These are phyloP conservation scores for Buphagus erythrorhynchus DNA, from an alignment of 2,797 vertebrate species.

Conservation along the genomic window DNA sequence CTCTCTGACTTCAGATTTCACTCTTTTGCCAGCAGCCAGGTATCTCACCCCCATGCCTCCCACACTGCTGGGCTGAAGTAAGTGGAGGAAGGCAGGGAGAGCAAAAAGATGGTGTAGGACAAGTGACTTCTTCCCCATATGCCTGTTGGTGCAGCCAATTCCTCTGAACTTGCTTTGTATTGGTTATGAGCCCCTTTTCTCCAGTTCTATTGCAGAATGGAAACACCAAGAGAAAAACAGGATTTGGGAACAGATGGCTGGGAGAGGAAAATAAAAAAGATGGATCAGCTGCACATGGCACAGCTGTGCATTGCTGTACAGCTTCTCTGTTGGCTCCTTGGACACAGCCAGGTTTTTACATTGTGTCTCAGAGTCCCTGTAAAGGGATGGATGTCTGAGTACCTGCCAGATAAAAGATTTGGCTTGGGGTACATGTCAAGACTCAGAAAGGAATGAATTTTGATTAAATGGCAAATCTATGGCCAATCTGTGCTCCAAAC, in stretches of 20 bases:
- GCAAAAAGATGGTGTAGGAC: neutral
- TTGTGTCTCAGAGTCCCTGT: neutral
- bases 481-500: neutral
- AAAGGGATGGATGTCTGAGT: neutral
- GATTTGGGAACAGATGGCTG: slow-evolving; percentile 22
- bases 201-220: neutral
- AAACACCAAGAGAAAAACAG: neutral
- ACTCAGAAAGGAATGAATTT: neutral
- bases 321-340: neutral
- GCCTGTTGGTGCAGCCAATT: neutral
- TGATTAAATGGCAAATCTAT: neutral
- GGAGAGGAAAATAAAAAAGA: neutral
- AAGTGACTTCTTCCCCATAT: neutral
- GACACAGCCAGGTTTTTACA: neutral
- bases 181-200: neutral
- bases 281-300: neutral
- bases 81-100: neutral
- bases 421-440: neutral
- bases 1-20: neutral
- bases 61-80: neutral
- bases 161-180: neutral
- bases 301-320: neutral
- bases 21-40: neutral
- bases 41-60: neutral
- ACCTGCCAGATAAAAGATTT: neutral